Conservation (phyloP, 2,888 invertebrate genomes). For the Machimus atricapillus region DNA sequence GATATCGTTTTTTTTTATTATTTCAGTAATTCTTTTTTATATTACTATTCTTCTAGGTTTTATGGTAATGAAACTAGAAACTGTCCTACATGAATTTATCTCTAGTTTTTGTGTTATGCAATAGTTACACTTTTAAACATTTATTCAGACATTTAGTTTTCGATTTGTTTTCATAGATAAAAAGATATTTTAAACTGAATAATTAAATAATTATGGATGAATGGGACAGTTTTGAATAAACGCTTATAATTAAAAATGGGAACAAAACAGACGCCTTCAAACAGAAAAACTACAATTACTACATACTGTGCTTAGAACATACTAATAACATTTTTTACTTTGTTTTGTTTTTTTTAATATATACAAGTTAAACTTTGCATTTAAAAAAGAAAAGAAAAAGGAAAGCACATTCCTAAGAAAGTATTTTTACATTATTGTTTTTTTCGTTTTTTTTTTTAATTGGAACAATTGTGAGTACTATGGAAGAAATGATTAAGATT, state of each 20-base stretch:
- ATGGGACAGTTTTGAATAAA: neutral
- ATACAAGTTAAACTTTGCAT: neutral
- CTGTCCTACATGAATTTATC: neutral
- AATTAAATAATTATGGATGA: neutral
- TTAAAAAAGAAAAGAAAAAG: neutral
- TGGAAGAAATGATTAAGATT: neutral
- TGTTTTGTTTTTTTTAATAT: neutral
- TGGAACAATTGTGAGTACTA: neutral
- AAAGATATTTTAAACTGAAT: no score
- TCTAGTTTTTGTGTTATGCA: neutral
- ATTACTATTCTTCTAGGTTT: neutral
- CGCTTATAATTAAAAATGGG: neutral
- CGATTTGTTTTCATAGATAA: no score
- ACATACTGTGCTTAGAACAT: neutral
- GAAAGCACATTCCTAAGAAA: neutral
- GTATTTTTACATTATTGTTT: no score
- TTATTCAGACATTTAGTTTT: no score
- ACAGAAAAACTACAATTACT: neutral
- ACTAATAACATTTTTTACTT: neutral
- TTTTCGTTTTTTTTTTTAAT: neutral
- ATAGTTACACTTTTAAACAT: no score
- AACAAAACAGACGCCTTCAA: neutral
- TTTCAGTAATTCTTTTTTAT: neutral
- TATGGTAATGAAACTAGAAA: neutral
- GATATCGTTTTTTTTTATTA: neutral